These are phyloP conservation scores for Apamea sordens DNA, from an alignment of 2,888 invertebrate species.

Conservation along the genomic window DNA sequence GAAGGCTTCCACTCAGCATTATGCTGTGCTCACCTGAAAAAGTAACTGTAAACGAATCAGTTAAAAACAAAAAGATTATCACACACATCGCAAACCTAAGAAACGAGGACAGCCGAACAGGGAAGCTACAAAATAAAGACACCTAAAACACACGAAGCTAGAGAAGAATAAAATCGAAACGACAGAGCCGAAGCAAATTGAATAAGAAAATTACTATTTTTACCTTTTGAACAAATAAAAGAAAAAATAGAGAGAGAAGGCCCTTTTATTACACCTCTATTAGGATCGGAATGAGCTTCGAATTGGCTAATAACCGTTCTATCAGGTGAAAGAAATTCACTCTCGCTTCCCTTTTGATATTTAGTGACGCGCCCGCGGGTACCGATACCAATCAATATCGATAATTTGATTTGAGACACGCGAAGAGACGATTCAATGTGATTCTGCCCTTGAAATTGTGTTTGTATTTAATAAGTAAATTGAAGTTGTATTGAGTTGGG, in stretches of 20 bases:
- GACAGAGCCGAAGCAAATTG: slow-evolving; percentile 77
- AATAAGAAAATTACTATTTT: slow-evolving; percentile 82
- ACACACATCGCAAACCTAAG: neutral
- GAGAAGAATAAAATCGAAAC: slow-evolving; percentile 67
- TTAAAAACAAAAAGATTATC: neutral
- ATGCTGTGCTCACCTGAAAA: neutral
- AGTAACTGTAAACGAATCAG: neutral
- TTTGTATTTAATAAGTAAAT: slow-evolving; percentile 44
- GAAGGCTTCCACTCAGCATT: neutral
- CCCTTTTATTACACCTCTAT: slow-evolving; percentile 89
- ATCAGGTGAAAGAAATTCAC: slow-evolving; percentile 90
- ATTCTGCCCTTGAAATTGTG: slow-evolving; percentile 28
- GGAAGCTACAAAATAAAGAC: slow-evolving; percentile 36
- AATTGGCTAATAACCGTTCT: slow-evolving; percentile 90
- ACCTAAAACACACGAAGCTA: slow-evolving; percentile 50
- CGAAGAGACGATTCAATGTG: slow-evolving; percentile 16
- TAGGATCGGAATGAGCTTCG: slow-evolving; percentile 88
- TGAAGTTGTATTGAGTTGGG: neutral
- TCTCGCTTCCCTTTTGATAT: slow-evolving; percentile 76
- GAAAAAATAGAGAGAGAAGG: slow-evolving; percentile 83
- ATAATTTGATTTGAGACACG: slow-evolving; percentile 55
- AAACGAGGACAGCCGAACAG: neutral
- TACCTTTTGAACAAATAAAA: slow-evolving; percentile 83
- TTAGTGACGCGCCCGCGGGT: slow-evolving; percentile 70
- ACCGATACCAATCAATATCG: slow-evolving; percentile 65